Conservation (phyloP, 1,140 invertebrate species). For the Drosophila kikkawai region DNA sequence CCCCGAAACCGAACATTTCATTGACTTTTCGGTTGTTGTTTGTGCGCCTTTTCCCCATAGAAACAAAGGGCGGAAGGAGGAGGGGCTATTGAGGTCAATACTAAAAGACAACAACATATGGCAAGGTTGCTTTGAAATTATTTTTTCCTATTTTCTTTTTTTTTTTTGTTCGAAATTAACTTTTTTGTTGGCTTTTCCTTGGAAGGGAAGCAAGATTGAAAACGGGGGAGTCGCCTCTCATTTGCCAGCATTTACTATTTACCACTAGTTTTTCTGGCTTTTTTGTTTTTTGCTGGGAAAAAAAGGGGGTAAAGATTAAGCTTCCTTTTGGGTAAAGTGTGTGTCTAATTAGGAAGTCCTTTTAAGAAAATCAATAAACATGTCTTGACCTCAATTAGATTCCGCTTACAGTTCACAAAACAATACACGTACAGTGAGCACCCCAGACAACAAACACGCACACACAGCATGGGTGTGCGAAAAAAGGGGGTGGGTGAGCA, state of each 20-base stretch:
- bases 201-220: conserved; percentile 9
- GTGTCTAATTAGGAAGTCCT: conserved; percentile 82
- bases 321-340: conserved; percentile 61
- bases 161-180: conserved; percentile 62
- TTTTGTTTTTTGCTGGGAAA: conserved; percentile 27
- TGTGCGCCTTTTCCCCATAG: conserved; percentile 65
- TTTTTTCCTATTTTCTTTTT: conserved; percentile 46
- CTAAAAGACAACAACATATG: conserved; percentile 80
- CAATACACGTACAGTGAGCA: conserved; percentile 71
- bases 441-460: conserved; percentile 72
- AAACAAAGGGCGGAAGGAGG: conserved; percentile 56
- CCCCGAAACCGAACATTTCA: not conserved
- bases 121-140: conserved; percentile 78
- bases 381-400: conserved; percentile 84
- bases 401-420: conserved; percentile 80
- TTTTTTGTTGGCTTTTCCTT: conserved; percentile 49
- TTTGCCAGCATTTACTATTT: conserved; percentile 29
- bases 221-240: conserved; percentile 5
- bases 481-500: not conserved
- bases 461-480: conserved; percentile 29
- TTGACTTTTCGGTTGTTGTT: conserved; percentile 16
- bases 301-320: conserved; percentile 2
- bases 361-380: conserved; percentile 83
- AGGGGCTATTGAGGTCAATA: conserved; percentile 72
- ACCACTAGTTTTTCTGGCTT: not conserved